Evolutionary conservation across 1,140 invertebrate genomes (phyloP).

Genomic region (Drosophila mauritiana): DNA sequence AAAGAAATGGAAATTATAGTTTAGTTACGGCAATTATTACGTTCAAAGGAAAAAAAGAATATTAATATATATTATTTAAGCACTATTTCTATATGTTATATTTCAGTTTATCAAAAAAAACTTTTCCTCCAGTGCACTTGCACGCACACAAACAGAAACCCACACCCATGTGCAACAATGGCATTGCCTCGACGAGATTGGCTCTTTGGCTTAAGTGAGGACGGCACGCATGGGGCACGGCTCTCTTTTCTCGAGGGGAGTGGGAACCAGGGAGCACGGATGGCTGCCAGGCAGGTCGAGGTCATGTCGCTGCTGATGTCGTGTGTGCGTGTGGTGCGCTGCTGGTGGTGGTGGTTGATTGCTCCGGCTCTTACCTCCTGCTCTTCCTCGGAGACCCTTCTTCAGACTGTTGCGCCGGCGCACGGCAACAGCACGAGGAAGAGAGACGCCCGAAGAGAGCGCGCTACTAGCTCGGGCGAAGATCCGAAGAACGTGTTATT

Average conservation of each 20-base stretch:
- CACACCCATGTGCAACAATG: conserved; percentile 57
- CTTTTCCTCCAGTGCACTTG: conserved; percentile 8
- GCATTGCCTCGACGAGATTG: conserved; percentile 48
- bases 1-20: no score
- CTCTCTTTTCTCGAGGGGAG: conserved; percentile 29
- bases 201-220: conserved; percentile 65
- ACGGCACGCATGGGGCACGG: conserved; percentile 78
- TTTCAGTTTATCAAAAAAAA: no score
- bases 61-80: no score
- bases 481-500: conserved; percentile 44
- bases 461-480: neutral
- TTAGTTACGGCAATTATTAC: no score
- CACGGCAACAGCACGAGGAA: conserved; percentile 62
- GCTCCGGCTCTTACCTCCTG: conserved; percentile 34
- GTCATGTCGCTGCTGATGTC: conserved; percentile 62
- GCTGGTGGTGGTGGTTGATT: conserved; percentile 54
- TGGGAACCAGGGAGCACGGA: conserved; percentile 40
- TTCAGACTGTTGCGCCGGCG: conserved; percentile 60
- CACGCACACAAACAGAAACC: conserved; percentile 23
- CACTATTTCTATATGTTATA: no score
- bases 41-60: no score
- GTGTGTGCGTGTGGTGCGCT: conserved; percentile 60
- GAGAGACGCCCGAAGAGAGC: conserved; percentile 39
- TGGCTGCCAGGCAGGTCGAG: conserved; percentile 62
- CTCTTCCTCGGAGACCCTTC: conserved; percentile 18